Conservation (phyloP, 2,113 vertebrate species). For the Pterocles gutturalis region DNA sequence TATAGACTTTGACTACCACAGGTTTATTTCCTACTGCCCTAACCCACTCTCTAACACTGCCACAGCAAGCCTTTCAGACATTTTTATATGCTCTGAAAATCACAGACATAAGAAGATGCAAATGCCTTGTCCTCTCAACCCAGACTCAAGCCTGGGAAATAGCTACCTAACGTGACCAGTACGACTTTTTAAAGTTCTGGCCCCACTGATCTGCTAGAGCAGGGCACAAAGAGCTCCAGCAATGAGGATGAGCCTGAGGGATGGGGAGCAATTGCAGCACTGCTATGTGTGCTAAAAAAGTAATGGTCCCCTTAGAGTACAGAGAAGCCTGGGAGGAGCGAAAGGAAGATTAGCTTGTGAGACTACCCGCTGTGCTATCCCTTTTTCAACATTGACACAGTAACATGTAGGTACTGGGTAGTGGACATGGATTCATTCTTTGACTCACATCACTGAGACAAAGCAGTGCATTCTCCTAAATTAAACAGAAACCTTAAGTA, state of each 20-base stretch:
- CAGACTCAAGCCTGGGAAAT: neutral
- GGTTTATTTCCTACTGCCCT: neutral
- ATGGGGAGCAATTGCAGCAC: neutral
- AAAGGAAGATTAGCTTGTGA: neutral
- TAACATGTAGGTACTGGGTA: too few relatives aligned
- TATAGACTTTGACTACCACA: neutral
- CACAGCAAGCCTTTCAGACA: fast-evolving
- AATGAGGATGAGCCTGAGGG: fast-evolving
- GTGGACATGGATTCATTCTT: neutral
- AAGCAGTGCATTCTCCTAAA: neutral
- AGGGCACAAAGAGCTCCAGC: neutral
- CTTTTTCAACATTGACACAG: neutral
- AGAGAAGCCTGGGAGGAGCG: neutral
- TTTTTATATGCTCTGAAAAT: neutral
- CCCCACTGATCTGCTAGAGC: neutral
- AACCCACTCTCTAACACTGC: neutral
- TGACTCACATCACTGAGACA: fast-evolving
- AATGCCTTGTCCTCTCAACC: neutral
- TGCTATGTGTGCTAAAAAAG: neutral
- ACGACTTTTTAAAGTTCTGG: neutral
- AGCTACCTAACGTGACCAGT: neutral
- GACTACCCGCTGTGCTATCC: neutral
- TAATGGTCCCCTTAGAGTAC: neutral
- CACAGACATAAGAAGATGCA: neutral
- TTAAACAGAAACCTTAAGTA: neutral